phyloP scores from a whole-genome alignment of 2,113 vertebrate genomes.

The Barnardius zonarius region DNA sequence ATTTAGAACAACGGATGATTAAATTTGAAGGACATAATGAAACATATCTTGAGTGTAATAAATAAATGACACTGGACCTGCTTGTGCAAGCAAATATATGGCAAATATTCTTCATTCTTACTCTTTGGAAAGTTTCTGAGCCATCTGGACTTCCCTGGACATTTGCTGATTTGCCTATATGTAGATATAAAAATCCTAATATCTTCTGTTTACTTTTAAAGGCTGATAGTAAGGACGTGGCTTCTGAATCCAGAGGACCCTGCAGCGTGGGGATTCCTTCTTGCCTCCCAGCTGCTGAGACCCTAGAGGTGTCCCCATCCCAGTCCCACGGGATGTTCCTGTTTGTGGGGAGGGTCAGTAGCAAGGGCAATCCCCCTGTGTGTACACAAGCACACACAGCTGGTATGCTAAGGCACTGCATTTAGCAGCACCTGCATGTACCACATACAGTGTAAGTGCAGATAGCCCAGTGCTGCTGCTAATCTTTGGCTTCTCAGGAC shows the following conservation, averaged over 20 bases:
- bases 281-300: neutral
- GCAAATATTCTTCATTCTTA: neutral
- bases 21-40: neutral
- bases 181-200: neutral
- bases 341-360: neutral
- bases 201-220: neutral
- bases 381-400: fast-evolving
- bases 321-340: neutral
- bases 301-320: neutral
- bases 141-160: neutral
- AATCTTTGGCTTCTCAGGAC: fast-evolving
- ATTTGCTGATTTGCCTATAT: neutral
- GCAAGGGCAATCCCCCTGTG: neutral
- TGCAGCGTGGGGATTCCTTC: neutral
- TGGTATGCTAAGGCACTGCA: fast-evolving
- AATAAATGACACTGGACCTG: neutral
- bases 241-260: neutral
- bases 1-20: neutral
- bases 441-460: fast-evolving
- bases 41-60: neutral
- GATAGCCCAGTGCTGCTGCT: neutral
- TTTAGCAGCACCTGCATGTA: neutral
- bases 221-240: neutral
- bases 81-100: neutral
- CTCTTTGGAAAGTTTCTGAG: neutral